Percentiles rank a stretch among this genome's conserved stretches.
These are phyloP conservation scores for Brachyalestes nurse DNA, from an alignment of 2,797 vertebrate genomes.

Conservation along the genomic window DNA sequence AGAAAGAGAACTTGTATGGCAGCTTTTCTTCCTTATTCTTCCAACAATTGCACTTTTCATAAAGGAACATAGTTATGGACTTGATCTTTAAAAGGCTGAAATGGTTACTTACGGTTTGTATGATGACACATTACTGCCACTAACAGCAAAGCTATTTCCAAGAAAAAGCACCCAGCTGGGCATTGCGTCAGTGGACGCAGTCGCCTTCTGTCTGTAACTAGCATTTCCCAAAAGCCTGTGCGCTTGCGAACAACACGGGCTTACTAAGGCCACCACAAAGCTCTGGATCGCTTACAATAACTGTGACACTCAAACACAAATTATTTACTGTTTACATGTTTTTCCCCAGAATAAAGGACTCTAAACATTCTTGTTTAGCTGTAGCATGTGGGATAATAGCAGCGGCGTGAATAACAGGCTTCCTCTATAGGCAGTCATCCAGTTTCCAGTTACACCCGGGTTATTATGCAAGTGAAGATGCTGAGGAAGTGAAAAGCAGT, in stretches of 20 bases:
- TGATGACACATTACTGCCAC: slow-evolving; percentile 35
- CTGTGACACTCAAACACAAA: slow-evolving; percentile 5
- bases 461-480: not conserved
- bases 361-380: not conserved
- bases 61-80: slow-evolving; percentile 11
- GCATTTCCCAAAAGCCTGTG: slow-evolving; percentile 41
- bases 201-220: slow-evolving; percentile 42
- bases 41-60: not conserved
- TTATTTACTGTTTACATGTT: slow-evolving; percentile 5
- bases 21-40: not conserved
- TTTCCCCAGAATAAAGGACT: not conserved
- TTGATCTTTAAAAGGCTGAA: slow-evolving; percentile 20
- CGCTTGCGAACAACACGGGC: slow-evolving; percentile 10
- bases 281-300: slow-evolving; percentile 13
- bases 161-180: slow-evolving; percentile 44
- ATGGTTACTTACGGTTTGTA: slow-evolving; percentile 11
- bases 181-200: slow-evolving; percentile 42
- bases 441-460: not conserved
- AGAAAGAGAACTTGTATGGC: not conserved
- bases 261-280: not conserved
- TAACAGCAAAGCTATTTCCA: slow-evolving; percentile 41
- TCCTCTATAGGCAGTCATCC: not conserved
- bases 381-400: not conserved
- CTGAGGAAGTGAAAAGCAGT: too few relatives aligned
- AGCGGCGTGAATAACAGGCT: not conserved